Evolutionary conservation across 2,797 vertebrate genomes (phyloP).

Genomic region (Schizopygopsis pylzovi): DNA sequence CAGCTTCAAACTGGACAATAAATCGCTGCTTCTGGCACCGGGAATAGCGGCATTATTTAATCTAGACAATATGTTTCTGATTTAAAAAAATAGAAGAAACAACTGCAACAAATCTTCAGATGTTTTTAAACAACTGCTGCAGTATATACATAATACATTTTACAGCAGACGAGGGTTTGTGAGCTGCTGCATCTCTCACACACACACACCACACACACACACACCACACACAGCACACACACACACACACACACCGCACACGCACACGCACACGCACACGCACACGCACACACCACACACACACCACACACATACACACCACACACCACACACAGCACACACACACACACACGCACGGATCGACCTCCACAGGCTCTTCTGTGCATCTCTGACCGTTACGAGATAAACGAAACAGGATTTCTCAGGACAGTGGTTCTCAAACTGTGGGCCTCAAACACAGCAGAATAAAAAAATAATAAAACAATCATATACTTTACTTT

Average conservation of each 20-base stretch:
- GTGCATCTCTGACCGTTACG: background rate
- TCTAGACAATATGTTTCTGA: background rate
- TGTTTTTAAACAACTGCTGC: background rate
- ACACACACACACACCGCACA: no score
- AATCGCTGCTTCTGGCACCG: background rate
- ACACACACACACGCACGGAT: no score
- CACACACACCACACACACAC: background rate
- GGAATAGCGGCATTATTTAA: background rate
- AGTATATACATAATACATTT: background rate
- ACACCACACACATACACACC: no score
- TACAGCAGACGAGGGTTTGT: background rate
- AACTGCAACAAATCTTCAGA: slow-evolving; percentile 2
- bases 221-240: no score
- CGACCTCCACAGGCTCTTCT: background rate
- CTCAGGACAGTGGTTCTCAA: background rate
- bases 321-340: no score
- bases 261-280: no score
- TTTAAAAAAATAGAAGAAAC: background rate
- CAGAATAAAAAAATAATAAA: background rate
- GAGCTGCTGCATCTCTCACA: background rate
- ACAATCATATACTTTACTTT: no score
- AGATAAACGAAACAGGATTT: background rate
- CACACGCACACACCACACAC: no score
- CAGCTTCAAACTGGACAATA: background rate
- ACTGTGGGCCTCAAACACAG: background rate